Evolutionary conservation across 2,888 invertebrate genomes (phyloP).

Genomic region (Aethes cnicana): DNA sequence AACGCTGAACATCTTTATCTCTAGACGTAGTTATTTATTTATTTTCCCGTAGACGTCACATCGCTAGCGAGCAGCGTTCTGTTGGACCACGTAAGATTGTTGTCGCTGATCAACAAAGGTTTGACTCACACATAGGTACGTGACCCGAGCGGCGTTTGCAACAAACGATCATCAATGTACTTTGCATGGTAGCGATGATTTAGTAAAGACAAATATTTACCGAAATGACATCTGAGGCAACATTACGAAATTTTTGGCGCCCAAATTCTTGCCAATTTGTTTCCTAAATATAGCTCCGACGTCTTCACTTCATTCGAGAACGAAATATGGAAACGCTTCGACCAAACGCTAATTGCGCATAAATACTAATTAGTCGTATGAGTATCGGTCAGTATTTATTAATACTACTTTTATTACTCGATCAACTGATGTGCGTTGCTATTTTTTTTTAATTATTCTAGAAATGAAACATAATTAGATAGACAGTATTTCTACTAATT

Average conservation of each 20-base stretch:
- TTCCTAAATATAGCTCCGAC: background rate
- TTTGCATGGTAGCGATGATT: background rate
- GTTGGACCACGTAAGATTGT: constrained; percentile 21
- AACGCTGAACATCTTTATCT: constrained; percentile 1
- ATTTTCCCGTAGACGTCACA: constrained; percentile 17
- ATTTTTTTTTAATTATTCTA: too few relatives aligned
- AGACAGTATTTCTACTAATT: too few relatives aligned
- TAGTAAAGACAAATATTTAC: background rate
- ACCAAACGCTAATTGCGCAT: background rate
- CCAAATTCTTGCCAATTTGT: background rate
- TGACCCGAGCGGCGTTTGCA: constrained; percentile 5
- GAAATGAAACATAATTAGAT: too few relatives aligned
- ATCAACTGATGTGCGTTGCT: too few relatives aligned
- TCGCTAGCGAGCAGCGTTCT: background rate
- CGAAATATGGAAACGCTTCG: too few relatives aligned
- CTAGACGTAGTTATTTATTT: background rate
- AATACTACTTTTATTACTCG: too few relatives aligned
- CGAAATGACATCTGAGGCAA: background rate
- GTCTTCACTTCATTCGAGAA: too few relatives aligned
- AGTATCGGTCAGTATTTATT: too few relatives aligned
- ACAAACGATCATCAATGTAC: too few relatives aligned
- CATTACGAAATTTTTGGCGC: background rate
- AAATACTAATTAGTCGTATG: too few relatives aligned
- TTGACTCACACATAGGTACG: constrained; percentile 20
- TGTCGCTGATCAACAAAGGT: constrained; percentile 14